Evolutionary conservation across 2,888 invertebrate genomes (phyloP), one percentile per base, ranked within the genome.

Genomic region (Eilema griseolum): DNA sequence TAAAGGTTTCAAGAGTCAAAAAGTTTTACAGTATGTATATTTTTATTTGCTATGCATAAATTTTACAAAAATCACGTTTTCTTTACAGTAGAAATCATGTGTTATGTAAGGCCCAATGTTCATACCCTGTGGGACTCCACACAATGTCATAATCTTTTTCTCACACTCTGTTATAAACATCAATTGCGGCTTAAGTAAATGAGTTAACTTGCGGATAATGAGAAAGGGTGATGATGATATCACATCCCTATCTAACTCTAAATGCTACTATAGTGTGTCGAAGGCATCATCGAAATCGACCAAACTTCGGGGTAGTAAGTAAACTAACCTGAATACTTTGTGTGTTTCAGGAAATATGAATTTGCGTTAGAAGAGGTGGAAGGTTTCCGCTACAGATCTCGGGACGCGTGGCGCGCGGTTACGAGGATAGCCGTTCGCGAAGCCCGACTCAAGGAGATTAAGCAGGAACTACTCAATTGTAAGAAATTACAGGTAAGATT

Each of bases 341-440:
- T 62, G 3, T 59, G 20, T 91, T 93, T 20, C 83, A 98, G 98
- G 90, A 97, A 98, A 70, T 99, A 99, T 92, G 97, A 98, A 88
- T 99, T 99, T 89, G 98, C 98, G 84, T 95, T 99, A 91, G 98
- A 99, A 76, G 99, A 99, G 93, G 97, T 99, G 65, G 99, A 99
- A 89, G 98, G 99, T 0, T 99, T 99, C 91, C 96, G 98, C 76
- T 99, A 99, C 93, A 96, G 99, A 81, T 98, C 99, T 0, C 97
- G 97, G 87, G 99, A 99, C 95, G 99, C 99, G 5, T 98, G 99
- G 98, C 97, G 98, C 85, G 98, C 99, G 1, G 98, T 99, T 12
- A 99, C 99, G 0, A 97, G 98, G 84, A 97, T 98, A 73, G 99
- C 99, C 0, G 97, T 99, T 2, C 96, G 98, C 63, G 99, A 99